These are phyloP conservation scores for Drosophila nr. fundita DNA, from an alignment of 2,888 invertebrate species.

Conservation along the genomic window DNA sequence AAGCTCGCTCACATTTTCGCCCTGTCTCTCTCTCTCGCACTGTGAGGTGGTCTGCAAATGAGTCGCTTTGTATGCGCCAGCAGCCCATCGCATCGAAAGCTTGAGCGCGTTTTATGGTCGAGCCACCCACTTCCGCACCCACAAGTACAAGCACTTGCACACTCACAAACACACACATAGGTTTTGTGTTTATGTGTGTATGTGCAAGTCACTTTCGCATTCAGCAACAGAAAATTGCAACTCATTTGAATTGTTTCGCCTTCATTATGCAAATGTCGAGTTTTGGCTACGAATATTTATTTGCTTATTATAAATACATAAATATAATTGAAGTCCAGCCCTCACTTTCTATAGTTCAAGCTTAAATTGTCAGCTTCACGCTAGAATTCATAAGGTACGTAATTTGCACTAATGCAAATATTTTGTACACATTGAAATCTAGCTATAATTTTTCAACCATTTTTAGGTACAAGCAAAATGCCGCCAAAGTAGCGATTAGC, in stretches of 20 bases:
- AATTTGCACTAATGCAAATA: background rate
- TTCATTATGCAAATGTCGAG: constrained; percentile 71
- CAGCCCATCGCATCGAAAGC: constrained; percentile 56
- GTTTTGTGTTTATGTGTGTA: constrained; percentile 1
- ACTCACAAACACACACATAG: background rate
- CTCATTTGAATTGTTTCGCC: constrained; percentile 71
- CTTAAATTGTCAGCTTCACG: background rate
- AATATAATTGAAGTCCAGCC: constrained; percentile 38
- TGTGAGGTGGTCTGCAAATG: constrained; percentile 53
- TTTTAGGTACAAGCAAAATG: background rate
- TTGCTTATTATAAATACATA: constrained; percentile 72
- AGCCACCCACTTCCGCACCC: constrained; percentile 65
- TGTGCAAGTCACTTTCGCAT: constrained; percentile 57
- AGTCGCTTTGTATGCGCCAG: constrained; percentile 74
- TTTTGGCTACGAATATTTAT: constrained; percentile 68
- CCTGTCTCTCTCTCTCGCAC: background rate
- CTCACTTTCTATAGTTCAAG: constrained; percentile 33
- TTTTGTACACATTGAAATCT: background rate
- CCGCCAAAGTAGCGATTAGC: constrained; percentile 19
- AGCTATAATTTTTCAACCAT: background rate
- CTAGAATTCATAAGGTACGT: constrained; percentile 6
- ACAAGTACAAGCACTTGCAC: constrained; percentile 19
- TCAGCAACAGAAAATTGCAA: constrained; percentile 66
- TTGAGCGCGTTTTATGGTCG: constrained; percentile 51
- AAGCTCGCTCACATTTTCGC: constrained; percentile 12